A percentile compares a stretch with the other conserved stretches of the same genome.
These are phyloP conservation scores for Denticeps clupeoides DNA, from an alignment of 2,797 vertebrate species.

Conservation along the genomic window DNA sequence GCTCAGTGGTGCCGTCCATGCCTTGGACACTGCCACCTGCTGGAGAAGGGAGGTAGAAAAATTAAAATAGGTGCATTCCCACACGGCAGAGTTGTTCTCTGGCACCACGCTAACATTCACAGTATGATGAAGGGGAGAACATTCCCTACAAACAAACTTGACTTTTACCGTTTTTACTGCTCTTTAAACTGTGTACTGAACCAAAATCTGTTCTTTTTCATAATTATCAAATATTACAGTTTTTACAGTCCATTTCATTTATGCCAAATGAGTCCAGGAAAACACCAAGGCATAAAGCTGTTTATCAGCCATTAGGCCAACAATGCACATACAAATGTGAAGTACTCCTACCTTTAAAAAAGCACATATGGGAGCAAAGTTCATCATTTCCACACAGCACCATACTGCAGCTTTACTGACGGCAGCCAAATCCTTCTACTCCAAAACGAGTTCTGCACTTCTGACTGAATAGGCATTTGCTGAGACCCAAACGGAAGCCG, in stretches of 20 bases:
- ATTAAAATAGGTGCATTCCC: not conserved
- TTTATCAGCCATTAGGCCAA: no score
- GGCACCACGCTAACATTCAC: not conserved
- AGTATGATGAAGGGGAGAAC: constrained; percentile 2
- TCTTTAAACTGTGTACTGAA: no score
- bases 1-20: constrained; percentile 35
- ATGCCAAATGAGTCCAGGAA: no score
- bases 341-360: constrained; percentile 19
- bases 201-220: no score
- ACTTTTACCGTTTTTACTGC: not conserved
- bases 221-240: no score
- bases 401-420: constrained; percentile 18
- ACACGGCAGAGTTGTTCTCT: constrained; percentile 1
- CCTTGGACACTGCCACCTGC: constrained; percentile 29
- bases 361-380: constrained; percentile 13
- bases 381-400: constrained; percentile 23
- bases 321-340: not conserved
- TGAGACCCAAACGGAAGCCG: constrained; percentile 19
- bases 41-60: constrained; percentile 16
- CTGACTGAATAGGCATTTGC: constrained; percentile 6
- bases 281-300: no score
- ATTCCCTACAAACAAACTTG: not conserved
- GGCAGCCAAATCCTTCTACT: not conserved
- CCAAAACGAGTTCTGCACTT: not conserved
- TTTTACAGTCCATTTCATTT: no score